Evolutionary conservation across 2,797 vertebrate species (phyloP), one percentile per base, ranked within the genome.

Genomic region (Syngnathus acus): DNA sequence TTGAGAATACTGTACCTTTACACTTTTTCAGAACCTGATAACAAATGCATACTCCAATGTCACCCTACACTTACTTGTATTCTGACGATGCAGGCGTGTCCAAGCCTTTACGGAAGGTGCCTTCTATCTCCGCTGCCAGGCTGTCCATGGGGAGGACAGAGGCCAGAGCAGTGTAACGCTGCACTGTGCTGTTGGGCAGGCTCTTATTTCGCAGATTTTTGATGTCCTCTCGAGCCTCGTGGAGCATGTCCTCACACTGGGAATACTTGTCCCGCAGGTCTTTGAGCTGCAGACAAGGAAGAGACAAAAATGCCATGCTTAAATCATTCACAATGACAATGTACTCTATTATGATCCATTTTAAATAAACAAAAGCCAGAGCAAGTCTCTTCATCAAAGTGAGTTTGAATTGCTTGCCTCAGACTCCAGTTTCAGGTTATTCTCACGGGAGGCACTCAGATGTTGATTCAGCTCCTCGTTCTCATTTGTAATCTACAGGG

Each of bases 61-160:
- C 10, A 40, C 13, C 10, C 40, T 26, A 71, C 26, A 69, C 88
- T 64, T 70, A 96, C 95, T 83, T 95, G 87, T 92, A 93, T 65
- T 95, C 93, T 0, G 91, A 88, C n/a, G 90, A 89, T 0, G 88
- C 76, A 6, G 90, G 89, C 67, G 85, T 90, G 82, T 93, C 93
- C 39, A 91, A 81, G 71, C 93, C 90, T 82, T 92, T 96, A 62
- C 93, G 91, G 80, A 93, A 93, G 14, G 89, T 93, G 17, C 89
- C 92, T 70, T 95, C 95, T 64, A 95, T 95, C 87, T 97, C 94
- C 1, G 94, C 93, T 0, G 93, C 93, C 80, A 96, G 85, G 0
- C 92, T 93, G 86, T 94, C 93, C 94, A 94, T 84, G 64, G 95
- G 94, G 59, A 94, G 85, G 0, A 93, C 87, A 0, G 90, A 90